A percentile compares a stretch with the other conserved stretches of the same genome.
phyloP scores from a whole-genome alignment of 2,797 vertebrate genomes.

The Heteromormyrus szaboi region DNA sequence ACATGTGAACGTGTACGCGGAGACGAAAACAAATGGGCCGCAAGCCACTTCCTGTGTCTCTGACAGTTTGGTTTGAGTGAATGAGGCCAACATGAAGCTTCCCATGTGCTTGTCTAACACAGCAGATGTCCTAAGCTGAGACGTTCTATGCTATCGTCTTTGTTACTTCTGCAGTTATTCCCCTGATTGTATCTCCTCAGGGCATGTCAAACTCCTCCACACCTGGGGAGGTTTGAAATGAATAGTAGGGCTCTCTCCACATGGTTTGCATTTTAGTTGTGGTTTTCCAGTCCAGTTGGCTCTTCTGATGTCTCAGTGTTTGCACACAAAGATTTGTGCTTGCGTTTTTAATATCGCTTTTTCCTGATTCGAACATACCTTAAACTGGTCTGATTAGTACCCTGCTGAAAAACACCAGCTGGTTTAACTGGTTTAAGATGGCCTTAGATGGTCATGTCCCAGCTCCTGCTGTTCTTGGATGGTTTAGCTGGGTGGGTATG shows the following conservation, averaged over 20 bases:
- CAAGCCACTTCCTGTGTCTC: constrained; percentile 60
- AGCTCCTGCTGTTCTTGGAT: not conserved
- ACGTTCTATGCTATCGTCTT: not conserved
- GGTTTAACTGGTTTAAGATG: not conserved
- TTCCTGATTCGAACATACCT: not conserved
- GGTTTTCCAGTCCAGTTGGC: not conserved
- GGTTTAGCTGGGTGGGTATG: not conserved
- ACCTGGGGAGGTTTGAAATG: not conserved
- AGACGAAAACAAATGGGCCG: constrained; percentile 47
- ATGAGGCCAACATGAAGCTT: constrained; percentile 40
- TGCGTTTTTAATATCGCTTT: not conserved
- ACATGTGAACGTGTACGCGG: constrained; percentile 23
- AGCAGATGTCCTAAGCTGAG: not conserved
- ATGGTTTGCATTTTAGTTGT: not conserved
- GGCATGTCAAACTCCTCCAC: not conserved
- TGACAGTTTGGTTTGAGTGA: constrained; percentile 46
- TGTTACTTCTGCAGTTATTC: not conserved
- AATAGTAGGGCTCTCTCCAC: not conserved
- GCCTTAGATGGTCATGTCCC: not conserved
- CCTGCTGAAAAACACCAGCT: not conserved
- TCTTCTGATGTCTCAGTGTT: not conserved
- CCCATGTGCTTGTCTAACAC: not conserved
- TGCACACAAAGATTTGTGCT: not conserved
- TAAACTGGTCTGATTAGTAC: not conserved
- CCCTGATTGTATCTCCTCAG: not conserved